A percentile compares a stretch with the other conserved stretches of the same genome.
These are phyloP conservation scores for Agriopis leucophaearia DNA, from an alignment of 2,888 invertebrate species.

Conservation along the genomic window DNA sequence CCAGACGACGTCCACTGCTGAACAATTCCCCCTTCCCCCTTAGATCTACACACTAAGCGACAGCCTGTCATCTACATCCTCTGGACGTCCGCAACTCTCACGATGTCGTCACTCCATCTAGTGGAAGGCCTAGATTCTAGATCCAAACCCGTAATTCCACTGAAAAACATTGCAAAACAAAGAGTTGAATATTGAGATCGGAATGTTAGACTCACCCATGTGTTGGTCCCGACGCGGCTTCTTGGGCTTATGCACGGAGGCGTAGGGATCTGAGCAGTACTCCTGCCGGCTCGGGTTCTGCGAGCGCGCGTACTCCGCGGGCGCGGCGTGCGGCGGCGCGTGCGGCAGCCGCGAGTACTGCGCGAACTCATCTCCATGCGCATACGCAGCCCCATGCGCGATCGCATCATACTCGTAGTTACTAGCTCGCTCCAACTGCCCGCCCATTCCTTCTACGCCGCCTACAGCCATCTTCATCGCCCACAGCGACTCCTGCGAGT, in stretches of 20 bases:
- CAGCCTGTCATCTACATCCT: too few relatives aligned
- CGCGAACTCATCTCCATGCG: constrained; percentile 88
- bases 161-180: too few relatives aligned
- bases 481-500: constrained; percentile 97
- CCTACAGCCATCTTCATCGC: constrained; percentile 96
- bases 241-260: constrained; percentile 95
- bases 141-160: too few relatives aligned
- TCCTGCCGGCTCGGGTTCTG: constrained; percentile 95
- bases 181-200: neutral
- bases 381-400: constrained; percentile 94
- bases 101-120: too few relatives aligned
- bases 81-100: too few relatives aligned
- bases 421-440: constrained; percentile 87
- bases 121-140: too few relatives aligned
- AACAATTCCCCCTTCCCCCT: too few relatives aligned
- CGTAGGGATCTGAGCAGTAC: constrained; percentile 95
- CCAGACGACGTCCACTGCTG: too few relatives aligned
- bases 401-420: constrained; percentile 91
- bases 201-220: constrained; percentile 88
- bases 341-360: constrained; percentile 93
- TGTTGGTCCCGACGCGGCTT: constrained; percentile 93
- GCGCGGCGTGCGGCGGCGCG: constrained; percentile 86
- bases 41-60: too few relatives aligned
- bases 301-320: constrained; percentile 90
- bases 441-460: constrained; percentile 87